A percentile compares a stretch with the other conserved stretches of the same genome.
These are phyloP conservation scores for Myrmecobius fasciatus DNA, from an alignment of 2,113 vertebrate species.

Conservation along the genomic window DNA sequence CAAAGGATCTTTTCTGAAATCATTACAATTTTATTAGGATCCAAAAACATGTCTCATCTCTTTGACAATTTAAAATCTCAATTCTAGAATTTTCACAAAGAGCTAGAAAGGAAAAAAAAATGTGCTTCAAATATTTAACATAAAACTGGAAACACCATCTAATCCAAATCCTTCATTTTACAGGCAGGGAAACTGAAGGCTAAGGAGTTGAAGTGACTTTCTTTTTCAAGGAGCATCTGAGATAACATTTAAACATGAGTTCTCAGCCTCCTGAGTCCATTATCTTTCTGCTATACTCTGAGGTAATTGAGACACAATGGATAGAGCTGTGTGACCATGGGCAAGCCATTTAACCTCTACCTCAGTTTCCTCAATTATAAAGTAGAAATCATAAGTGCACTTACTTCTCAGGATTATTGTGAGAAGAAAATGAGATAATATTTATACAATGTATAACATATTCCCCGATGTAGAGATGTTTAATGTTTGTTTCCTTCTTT, in stretches of 20 bases:
- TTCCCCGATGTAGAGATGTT: background rate
- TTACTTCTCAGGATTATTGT: background rate
- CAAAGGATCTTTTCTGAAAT: slow-evolving; percentile 1
- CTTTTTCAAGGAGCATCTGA: background rate
- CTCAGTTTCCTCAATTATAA: background rate
- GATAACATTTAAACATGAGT: background rate
- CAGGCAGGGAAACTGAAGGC: background rate
- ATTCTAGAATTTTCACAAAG: slow-evolving; percentile 17
- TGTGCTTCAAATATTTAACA: slow-evolving; percentile 7
- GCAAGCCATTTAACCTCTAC: background rate
- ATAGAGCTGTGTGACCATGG: background rate
- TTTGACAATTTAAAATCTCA: background rate
- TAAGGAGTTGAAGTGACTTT: background rate
- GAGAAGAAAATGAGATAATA: background rate
- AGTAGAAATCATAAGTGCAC: background rate
- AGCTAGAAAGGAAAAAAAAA: background rate
- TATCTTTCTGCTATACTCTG: background rate
- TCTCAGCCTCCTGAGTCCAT: background rate
- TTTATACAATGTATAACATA: background rate
- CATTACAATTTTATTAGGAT: slow-evolving; percentile 18
- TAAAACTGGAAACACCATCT: background rate
- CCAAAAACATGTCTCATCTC: background rate
- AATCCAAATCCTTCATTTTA: background rate
- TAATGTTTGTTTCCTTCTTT: background rate
- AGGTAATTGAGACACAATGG: background rate